phyloP scores from a whole-genome alignment of 1,140 invertebrate species.

The Galleria mellonella region DNA sequence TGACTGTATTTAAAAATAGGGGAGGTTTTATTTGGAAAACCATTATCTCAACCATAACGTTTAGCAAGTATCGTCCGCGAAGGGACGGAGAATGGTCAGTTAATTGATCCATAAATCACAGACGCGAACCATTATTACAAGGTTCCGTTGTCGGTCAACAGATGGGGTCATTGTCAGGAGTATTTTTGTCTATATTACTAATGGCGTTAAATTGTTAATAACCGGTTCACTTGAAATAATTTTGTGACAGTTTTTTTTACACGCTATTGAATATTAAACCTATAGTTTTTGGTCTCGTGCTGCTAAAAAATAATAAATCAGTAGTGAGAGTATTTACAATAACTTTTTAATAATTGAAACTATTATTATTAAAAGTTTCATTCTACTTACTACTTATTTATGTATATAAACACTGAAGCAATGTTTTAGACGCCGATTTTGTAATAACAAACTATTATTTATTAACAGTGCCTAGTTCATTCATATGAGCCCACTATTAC shows the following conservation, averaged over 20 bases:
- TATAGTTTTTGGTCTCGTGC: conserved; percentile 37
- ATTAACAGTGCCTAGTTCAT: no score
- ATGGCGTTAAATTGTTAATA: conserved; percentile 25
- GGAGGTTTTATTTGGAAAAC: conserved; percentile 56
- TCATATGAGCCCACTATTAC: no score
- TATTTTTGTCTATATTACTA: conserved; percentile 37
- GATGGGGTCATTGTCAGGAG: conserved; percentile 37
- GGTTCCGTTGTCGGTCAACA: conserved; percentile 13
- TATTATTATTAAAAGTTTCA: no score
- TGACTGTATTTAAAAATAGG: conserved; percentile 28
- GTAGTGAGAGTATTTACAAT: no score
- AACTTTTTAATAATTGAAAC: no score
- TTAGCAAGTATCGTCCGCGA: conserved; percentile 4
- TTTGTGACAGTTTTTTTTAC: conserved; percentile 37
- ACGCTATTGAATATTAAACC: conserved; percentile 24
- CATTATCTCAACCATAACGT: conserved; percentile 37
- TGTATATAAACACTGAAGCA: no score
- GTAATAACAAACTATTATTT: no score
- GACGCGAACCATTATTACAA: conserved; percentile 24
- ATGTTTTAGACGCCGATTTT: no score
- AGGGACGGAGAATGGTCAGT: conserved; percentile 61
- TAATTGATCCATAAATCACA: conserved; percentile 67
- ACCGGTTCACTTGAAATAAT: conserved; percentile 30
- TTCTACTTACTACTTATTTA: no score
- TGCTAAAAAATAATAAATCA: conserved; percentile 28